Percentiles rank a stretch among this genome's conserved stretches.
phyloP scores from a whole-genome alignment of 2,113 vertebrate genomes.

The Gobius niger region DNA sequence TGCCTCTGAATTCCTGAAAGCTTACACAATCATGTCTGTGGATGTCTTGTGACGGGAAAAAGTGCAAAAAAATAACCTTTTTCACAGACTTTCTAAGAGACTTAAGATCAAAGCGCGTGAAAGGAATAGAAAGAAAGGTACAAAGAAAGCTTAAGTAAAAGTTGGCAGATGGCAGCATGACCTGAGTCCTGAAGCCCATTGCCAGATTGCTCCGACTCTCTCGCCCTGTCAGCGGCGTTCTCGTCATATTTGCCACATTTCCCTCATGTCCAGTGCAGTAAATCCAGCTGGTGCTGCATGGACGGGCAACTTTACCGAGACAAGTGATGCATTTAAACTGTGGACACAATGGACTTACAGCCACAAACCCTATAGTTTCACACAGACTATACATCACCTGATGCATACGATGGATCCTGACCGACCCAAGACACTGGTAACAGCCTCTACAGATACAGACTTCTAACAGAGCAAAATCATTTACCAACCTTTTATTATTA shows the following conservation, averaged over 20 bases:
- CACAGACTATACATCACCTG: neutral
- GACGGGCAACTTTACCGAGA: conserved; percentile 32
- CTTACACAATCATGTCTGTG: too few species aligned
- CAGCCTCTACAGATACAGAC: neutral
- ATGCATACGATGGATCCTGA: neutral
- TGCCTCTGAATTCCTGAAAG: too few species aligned
- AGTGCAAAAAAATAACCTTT: too few species aligned
- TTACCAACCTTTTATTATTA: too few species aligned
- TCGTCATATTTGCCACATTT: conserved; percentile 48
- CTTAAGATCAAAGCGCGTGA: too few species aligned
- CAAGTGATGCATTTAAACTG: conserved; percentile 18
- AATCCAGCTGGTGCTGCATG: conserved; percentile 26
- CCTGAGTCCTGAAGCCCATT: conserved; percentile 19
- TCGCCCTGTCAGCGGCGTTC: conserved; percentile 41
- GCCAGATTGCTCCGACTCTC: conserved; percentile 58
- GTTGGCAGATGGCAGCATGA: too few species aligned
- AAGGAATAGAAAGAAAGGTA: too few species aligned
- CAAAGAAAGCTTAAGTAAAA: too few species aligned
- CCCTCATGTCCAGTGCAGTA: conserved; percentile 18
- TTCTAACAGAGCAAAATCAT: too few species aligned
- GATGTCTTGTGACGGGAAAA: too few species aligned
- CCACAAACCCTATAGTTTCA: conserved; percentile 2
- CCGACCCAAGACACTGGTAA: neutral
- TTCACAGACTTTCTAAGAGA: too few species aligned
- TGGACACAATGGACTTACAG: conserved; percentile 8